A percentile compares a stretch with the other conserved stretches of the same genome.
These are phyloP conservation scores for Lasioglossum vierecki DNA, from an alignment of 2,888 invertebrate species.

Conservation along the genomic window DNA sequence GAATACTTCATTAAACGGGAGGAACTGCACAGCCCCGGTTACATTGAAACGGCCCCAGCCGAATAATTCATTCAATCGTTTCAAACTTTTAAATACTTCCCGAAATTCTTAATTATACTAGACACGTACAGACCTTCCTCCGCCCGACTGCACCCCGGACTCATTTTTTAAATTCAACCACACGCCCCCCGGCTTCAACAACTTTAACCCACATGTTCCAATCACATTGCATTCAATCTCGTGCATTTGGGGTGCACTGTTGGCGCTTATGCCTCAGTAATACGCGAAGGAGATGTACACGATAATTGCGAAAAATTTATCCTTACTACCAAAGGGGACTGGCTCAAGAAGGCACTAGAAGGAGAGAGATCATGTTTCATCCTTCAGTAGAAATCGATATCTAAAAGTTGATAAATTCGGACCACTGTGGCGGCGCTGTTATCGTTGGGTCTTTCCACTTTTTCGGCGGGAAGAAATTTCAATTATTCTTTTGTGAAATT, in stretches of 20 bases:
- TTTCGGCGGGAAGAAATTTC: too few species aligned
- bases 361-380: background rate
- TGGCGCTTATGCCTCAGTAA: background rate
- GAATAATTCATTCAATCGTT: slow-evolving; percentile 10
- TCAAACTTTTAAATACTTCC: slow-evolving; percentile 17
- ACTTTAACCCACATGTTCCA: background rate
- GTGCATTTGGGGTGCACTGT: too few species aligned
- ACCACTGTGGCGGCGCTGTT: too few species aligned
- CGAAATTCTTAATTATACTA: slow-evolving; percentile 1
- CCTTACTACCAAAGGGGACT: background rate
- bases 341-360: background rate
- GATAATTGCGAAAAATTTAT: background rate
- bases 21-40: background rate
- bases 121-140: background rate
- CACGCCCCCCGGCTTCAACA: background rate
- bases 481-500: background rate
- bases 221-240: background rate
- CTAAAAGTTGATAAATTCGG: too few species aligned
- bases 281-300: background rate
- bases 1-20: slow-evolving; percentile 16
- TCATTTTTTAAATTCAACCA: background rate
- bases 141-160: background rate
- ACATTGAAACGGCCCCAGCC: background rate
- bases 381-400: too few species aligned
- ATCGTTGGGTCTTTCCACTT: too few species aligned